Conservation (phyloP, 2,797 vertebrate genomes). For the Sebastes ruberrimus region DNA sequence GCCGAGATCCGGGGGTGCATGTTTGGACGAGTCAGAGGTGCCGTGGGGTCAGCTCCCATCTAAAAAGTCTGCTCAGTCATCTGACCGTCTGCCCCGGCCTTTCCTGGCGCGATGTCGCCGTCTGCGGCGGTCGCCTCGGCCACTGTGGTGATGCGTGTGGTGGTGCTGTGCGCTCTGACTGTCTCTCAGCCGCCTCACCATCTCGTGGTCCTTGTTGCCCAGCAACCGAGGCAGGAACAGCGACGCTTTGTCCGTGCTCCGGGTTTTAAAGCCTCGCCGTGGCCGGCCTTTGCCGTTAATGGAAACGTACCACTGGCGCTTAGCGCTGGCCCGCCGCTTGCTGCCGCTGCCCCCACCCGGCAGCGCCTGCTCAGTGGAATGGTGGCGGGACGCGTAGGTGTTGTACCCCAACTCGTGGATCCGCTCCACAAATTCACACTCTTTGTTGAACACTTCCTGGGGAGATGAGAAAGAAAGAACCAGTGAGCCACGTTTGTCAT, state of each 20-base stretch:
- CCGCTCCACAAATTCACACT: constrained; percentile 98
- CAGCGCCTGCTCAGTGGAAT: constrained; percentile 84
- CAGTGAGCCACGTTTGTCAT: constrained; percentile 10
- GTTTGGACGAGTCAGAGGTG: background rate
- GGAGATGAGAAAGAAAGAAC: constrained; percentile 22
- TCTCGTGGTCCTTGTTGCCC: constrained; percentile 93
- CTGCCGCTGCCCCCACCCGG: constrained; percentile 49
- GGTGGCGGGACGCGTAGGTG: constrained; percentile 92
- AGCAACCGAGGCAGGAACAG: constrained; percentile 95
- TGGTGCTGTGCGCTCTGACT: constrained; percentile 50
- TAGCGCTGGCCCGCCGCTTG: constrained; percentile 82
- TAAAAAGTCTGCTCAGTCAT: constrained; percentile 32
- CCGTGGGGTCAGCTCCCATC: background rate
- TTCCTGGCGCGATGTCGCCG: constrained; percentile 72
- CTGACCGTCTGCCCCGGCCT: constrained; percentile 13
- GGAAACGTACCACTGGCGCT: constrained; percentile 95
- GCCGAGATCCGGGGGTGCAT: constrained; percentile 1
- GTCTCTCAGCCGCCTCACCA: constrained; percentile 87
- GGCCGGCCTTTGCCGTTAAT: constrained; percentile 97
- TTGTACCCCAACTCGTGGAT: constrained; percentile 97
- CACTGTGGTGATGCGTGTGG: constrained; percentile 27
- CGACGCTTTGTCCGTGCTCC: constrained; percentile 95
- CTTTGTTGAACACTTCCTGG: constrained; percentile 90
- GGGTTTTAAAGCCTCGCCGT: constrained; percentile 92
- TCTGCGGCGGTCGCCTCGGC: constrained; percentile 71